Evolutionary conservation across 2,113 vertebrate species (phyloP).

Genomic region (Promerops cafer): DNA sequence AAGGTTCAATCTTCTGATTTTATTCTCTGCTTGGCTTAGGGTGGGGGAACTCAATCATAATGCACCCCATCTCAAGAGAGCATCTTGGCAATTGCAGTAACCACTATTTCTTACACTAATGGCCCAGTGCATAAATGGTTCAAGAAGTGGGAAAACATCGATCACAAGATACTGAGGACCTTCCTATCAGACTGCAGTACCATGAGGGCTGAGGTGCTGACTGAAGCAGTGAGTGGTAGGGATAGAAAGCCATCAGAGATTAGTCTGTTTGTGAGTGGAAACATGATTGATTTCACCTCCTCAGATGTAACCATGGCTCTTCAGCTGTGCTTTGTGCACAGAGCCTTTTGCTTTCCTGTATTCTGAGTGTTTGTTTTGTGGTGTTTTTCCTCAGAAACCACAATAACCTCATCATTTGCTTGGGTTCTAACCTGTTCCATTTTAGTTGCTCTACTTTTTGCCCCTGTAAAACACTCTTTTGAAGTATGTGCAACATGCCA

Average conservation of each 20-base stretch:
- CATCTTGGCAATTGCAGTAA: neutral
- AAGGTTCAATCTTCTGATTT: neutral
- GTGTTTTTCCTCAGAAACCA: neutral
- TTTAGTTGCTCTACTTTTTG: neutral
- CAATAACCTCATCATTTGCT: neutral
- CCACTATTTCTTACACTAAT: neutral
- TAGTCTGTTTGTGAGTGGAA: neutral
- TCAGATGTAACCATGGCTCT: neutral
- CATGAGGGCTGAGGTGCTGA: neutral
- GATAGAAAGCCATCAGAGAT: neutral
- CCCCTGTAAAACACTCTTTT: neutral
- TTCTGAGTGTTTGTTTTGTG: neutral
- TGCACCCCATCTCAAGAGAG: fast-evolving
- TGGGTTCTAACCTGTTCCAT: neutral
- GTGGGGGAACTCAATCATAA: neutral
- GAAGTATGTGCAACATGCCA: neutral
- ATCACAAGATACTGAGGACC: neutral
- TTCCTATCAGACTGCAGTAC: neutral
- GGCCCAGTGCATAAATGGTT: neutral
- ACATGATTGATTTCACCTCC: neutral
- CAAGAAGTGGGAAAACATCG: neutral
- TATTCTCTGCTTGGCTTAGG: neutral
- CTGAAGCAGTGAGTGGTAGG: neutral
- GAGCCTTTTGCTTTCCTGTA: neutral
- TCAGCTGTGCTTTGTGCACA: neutral